These are phyloP conservation scores for Neotoma lepida DNA, from an alignment of 2,113 vertebrate species.

Conservation along the genomic window DNA sequence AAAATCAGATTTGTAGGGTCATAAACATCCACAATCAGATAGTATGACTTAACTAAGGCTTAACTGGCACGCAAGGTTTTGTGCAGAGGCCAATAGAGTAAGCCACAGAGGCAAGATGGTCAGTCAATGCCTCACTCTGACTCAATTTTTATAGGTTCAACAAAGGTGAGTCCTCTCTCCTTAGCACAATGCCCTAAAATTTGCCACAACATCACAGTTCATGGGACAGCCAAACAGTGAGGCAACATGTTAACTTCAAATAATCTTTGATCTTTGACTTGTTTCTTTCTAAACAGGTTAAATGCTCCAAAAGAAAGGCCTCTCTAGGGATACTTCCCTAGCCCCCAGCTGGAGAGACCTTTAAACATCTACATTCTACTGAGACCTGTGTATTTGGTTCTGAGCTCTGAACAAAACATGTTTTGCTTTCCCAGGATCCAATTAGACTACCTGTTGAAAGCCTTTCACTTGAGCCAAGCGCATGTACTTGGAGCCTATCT, in stretches of 20 bases:
- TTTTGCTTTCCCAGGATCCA: not conserved
- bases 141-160: not conserved
- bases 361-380: not conserved
- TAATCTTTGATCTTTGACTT: not conserved
- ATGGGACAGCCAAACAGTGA: not conserved
- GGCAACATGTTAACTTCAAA: not conserved
- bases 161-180: not conserved
- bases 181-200: not conserved
- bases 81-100: not conserved
- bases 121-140: not conserved
- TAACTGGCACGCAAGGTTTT: not conserved
- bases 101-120: not conserved
- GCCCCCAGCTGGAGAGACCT: not conserved
- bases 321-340: rapidly evolving
- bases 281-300: not conserved
- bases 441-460: not conserved
- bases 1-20: not conserved
- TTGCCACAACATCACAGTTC: not conserved
- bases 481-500: rapidly evolving
- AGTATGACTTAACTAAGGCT: not conserved
- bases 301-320: not conserved
- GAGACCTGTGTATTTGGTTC: not conserved
- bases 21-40: not conserved
- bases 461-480: not conserved
- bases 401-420: not conserved